Evolutionary conservation across 1,140 invertebrate species (phyloP).

Genomic region (Drosophila carrolli): DNA sequence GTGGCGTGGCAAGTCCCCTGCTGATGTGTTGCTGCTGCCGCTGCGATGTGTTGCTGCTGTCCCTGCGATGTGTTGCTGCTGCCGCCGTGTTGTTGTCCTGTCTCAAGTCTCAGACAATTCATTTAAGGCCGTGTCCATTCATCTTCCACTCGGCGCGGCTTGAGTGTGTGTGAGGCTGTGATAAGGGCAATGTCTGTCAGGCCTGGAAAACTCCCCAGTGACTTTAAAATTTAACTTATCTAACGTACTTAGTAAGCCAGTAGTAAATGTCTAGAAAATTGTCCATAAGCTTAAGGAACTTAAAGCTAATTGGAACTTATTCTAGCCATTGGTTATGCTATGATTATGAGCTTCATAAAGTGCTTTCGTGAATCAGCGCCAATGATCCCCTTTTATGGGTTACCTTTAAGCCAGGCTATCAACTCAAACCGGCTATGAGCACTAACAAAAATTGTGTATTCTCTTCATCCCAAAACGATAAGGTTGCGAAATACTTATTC

Average conservation of each 20-base stretch:
- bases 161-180: conserved; percentile 18
- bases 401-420: neutral
- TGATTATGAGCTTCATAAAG: conserved; percentile 3
- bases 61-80: neutral
- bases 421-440: neutral
- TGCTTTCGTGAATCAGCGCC: conserved; percentile 3
- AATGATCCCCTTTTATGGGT: conserved; percentile 3
- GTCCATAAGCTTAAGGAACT: neutral
- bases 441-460: neutral
- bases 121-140: conserved; percentile 56
- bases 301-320: conserved; percentile 12
- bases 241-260: conserved; percentile 5
- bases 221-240: conserved; percentile 34
- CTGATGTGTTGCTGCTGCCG: conserved; percentile 32
- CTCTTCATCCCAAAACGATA: too few relatives aligned
- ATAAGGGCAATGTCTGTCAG: conserved; percentile 41
- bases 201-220: conserved; percentile 26
- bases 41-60: conserved; percentile 2
- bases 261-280: neutral
- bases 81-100: conserved; percentile 24
- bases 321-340: neutral
- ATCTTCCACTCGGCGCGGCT: conserved; percentile 25
- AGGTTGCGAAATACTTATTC: too few relatives aligned
- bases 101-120: conserved; percentile 63
- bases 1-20: conserved; percentile 44